Conservation (phyloP, 2,113 vertebrate genomes). For the Tauraco erythrolophus region DNA sequence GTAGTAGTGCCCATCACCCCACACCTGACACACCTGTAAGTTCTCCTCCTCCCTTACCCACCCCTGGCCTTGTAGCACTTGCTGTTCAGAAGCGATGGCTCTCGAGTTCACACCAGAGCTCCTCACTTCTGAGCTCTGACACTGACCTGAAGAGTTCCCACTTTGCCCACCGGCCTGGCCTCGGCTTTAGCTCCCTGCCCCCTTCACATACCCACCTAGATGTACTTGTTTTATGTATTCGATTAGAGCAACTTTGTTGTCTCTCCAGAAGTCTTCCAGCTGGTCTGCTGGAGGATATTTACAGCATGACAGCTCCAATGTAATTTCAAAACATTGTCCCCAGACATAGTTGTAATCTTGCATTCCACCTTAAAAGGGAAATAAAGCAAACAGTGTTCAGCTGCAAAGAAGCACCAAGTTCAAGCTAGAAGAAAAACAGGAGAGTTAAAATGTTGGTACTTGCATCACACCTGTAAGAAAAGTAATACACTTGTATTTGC, state of each 20-base stretch:
- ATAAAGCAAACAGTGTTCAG: conserved; percentile 5
- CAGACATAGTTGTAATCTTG: conserved; percentile 97
- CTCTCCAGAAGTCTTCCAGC: conserved; percentile 85
- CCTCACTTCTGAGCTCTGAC: background rate
- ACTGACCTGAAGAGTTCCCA: background rate
- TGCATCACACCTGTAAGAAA: background rate
- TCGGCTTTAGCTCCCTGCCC: background rate
- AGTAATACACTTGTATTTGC: background rate
- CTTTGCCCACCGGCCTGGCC: background rate
- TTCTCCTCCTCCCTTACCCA: background rate
- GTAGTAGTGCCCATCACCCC: rapidly evolving
- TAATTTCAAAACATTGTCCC: conserved; percentile 94
- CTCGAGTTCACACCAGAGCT: background rate
- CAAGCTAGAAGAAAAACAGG: background rate
- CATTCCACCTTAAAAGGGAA: conserved; percentile 89
- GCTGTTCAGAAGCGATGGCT: rapidly evolving
- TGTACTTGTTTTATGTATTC: conserved; percentile 92
- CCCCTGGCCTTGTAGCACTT: background rate
- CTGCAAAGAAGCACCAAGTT: background rate
- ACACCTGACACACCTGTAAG: rapidly evolving
- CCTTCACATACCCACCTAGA: conserved; percentile 78
- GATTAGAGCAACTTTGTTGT: conserved; percentile 86
- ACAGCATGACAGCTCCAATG: conserved; percentile 93
- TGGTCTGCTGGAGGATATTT: conserved; percentile 85
- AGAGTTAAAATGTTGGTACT: background rate